Base-by-base conservation (phyloP, 2,113 vertebrate genomes). In the Lichenostomus cassidix region DNA sequence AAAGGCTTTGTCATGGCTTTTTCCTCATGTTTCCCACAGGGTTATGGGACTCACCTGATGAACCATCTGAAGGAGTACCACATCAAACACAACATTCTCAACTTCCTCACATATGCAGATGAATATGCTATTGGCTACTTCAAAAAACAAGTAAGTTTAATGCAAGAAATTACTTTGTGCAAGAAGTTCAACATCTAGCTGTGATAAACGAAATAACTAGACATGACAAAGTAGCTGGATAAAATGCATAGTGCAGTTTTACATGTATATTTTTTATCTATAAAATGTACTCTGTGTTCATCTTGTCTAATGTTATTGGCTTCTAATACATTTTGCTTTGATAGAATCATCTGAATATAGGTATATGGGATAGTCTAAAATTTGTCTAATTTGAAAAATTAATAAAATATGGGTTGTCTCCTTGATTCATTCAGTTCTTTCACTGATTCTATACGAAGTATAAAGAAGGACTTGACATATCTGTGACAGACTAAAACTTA, bases 91-190 rank as follows among this genome's bases (percentile, higher is more conserved):
- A 98, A 98, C 95, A 99, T 99, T 95, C 98, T 99, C 93, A 99
- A 99, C 97, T 99, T 99, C 62, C 99, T 99, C 77, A 99, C 99
- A 0, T 99, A 99, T 23, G 99, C 99, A n/a, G 99, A 99, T 92
- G 99, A 99, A 97, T 99, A 99, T 62, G 99, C 99, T 79, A 99
- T 99, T 1, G 99, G 99, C 67, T 99, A 99, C 97, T 99, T 99
- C 97, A 99, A 99, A 97, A 99, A 99, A 97, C 99, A 99, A 98
- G 99, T 99, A 89, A 95, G 96, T 97, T 97, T 60, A 52, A 8
- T 33, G 15, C 70, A 74, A 68, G 63, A 73, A 79, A n/a, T 74
- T 25, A 27, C 41, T 71, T 65, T 3, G 3, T 83, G 10, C 22
- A 35, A 44, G 18, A 65, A 63, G 42, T 49, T 56, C 63, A 63